phyloP scores from a whole-genome alignment of 2,113 vertebrate genomes.

The Xyliphius kryptos region DNA sequence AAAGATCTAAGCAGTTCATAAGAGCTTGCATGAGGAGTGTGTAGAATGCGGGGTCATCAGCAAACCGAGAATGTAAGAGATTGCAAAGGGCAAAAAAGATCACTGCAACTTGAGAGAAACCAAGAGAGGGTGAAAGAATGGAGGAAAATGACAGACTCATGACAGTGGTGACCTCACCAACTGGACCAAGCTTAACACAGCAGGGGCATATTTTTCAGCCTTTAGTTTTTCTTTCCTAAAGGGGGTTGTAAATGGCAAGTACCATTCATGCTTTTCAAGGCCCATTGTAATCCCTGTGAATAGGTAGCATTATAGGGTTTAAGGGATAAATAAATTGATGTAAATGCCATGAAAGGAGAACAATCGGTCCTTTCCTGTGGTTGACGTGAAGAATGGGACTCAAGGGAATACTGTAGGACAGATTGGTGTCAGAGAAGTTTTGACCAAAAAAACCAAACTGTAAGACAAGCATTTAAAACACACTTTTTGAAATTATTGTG shows the following conservation, averaged over 20 bases:
- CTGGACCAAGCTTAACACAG: constrained; percentile 42
- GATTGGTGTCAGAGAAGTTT: constrained; percentile 10
- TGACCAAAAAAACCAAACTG: constrained; percentile 1
- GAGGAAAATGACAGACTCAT: constrained; percentile 15
- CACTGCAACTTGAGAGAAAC: background rate
- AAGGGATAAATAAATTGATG: constrained; percentile 56
- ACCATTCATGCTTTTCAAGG: constrained; percentile 50
- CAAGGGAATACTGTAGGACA: constrained; percentile 17
- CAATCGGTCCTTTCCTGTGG: constrained; percentile 48
- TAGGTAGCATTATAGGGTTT: constrained; percentile 53
- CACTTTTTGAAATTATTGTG: too few relatives aligned
- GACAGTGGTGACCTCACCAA: constrained; percentile 52
- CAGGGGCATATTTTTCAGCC: constrained; percentile 49
- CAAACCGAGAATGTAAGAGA: constrained; percentile 44
- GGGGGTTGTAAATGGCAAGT: constrained; percentile 57
- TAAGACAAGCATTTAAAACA: constrained; percentile 10
- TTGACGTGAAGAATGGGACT: constrained; percentile 32
- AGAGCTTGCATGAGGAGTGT: constrained; percentile 39
- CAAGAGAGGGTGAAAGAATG: constrained; percentile 11
- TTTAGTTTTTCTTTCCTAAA: constrained; percentile 44
- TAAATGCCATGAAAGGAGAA: constrained; percentile 49
- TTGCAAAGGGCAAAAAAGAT: constrained; percentile 35
- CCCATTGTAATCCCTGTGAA: constrained; percentile 61
- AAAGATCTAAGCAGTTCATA: constrained; percentile 39
- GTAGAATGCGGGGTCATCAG: constrained; percentile 51